Conservation (phyloP, 2,113 vertebrate species). For the Oryzias javanicus region DNA sequence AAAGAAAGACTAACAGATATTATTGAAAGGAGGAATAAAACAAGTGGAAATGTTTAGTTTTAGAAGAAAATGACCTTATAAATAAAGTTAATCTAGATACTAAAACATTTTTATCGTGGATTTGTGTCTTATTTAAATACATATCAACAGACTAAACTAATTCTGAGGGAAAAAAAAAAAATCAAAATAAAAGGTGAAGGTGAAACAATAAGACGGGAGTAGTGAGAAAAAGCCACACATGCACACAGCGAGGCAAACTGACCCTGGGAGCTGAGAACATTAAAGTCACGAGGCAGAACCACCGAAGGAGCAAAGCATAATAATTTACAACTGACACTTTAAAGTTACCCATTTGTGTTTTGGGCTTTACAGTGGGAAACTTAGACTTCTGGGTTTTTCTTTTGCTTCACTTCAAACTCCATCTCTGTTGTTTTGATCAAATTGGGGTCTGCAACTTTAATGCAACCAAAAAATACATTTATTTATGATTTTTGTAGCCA, state of each 20-base stretch:
- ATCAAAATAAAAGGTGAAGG: not conserved
- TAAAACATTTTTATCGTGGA: not conserved
- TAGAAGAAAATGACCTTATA: conserved; percentile 1
- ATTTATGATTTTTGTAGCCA: no score
- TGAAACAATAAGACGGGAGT: conserved; percentile 19
- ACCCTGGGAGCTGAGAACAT: not conserved
- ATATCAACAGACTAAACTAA: not conserved
- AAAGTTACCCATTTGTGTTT: not conserved
- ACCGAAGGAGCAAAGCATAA: conserved; percentile 9
- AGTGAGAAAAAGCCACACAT: conserved; percentile 6
- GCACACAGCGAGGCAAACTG: conserved; percentile 4
- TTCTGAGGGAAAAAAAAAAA: not conserved
- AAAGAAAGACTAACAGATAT: not conserved
- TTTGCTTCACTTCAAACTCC: not conserved
- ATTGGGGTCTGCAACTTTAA: no score
- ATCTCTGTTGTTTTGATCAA: no score
- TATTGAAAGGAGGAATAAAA: not conserved
- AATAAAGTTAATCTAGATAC: no score
- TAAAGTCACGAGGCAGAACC: conserved; percentile 14
- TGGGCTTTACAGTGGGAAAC: not conserved
- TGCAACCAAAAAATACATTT: no score
- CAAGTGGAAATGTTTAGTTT: conserved; percentile 7
- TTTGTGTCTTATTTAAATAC: conserved; percentile 1
- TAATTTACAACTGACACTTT: conserved; percentile 13
- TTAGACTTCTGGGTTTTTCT: not conserved